phyloP scores from a whole-genome alignment of 2,113 vertebrate species.

The Passer montanus region DNA sequence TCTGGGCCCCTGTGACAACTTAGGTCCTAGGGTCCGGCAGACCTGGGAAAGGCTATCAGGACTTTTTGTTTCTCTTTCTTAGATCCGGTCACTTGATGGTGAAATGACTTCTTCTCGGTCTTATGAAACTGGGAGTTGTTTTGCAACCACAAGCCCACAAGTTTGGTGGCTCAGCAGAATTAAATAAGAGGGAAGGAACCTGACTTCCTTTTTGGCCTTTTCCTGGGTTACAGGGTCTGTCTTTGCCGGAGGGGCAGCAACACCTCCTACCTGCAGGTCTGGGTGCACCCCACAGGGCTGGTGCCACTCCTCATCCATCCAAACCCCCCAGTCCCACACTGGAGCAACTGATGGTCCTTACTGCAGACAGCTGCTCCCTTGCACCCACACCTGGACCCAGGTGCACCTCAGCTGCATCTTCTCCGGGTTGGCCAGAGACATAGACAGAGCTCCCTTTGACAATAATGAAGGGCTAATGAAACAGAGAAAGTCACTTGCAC shows the following conservation, averaged over 20 bases:
- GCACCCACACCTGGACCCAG: not conserved
- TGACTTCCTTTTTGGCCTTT: not conserved
- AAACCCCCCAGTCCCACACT: not conserved
- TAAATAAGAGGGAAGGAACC: not conserved
- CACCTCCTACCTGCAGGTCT: not conserved
- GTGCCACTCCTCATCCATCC: not conserved
- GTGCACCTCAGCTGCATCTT: not conserved
- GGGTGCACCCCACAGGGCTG: not conserved
- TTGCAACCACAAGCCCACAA: not conserved
- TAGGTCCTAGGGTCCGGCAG: not conserved
- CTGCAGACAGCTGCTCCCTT: not conserved
- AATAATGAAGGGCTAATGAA: not conserved
- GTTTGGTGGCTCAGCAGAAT: not conserved
- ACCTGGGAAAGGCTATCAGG: not conserved
- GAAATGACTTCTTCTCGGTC: not conserved
- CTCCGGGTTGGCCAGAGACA: not conserved
- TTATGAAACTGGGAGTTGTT: not conserved
- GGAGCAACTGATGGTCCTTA: not conserved
- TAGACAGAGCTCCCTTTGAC: not conserved
- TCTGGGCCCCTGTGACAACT: rapidly evolving
- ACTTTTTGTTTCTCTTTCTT: not conserved
- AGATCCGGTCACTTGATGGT: not conserved
- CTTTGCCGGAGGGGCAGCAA: not conserved
- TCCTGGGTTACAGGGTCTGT: not conserved
- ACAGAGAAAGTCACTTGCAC: not conserved